A percentile compares a stretch with the other conserved stretches of the same genome.
Conservation (phyloP, 2,113 vertebrate species). For the Hyla sarda region DNA sequence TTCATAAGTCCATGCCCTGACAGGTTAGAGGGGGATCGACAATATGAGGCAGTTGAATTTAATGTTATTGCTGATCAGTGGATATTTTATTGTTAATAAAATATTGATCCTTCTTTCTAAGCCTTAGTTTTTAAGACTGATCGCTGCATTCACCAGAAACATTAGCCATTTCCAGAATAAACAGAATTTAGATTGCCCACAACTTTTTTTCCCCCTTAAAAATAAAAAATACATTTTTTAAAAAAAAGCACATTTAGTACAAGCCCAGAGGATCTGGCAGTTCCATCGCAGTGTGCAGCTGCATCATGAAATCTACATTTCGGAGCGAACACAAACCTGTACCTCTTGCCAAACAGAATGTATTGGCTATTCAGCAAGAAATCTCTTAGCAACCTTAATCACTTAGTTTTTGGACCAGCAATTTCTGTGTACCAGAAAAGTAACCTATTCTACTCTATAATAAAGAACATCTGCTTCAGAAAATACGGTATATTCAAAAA, state of each 20-base stretch:
- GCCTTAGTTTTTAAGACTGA: background rate
- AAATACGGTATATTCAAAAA: no score
- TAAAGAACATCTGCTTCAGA: constrained; percentile 18
- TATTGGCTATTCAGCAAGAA: background rate
- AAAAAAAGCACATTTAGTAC: background rate
- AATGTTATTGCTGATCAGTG: no score
- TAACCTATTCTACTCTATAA: background rate
- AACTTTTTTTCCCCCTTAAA: no score
- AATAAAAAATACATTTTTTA: no score
- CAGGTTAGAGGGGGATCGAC: no score
- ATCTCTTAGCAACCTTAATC: background rate
- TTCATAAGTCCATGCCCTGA: no score
- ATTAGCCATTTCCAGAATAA: background rate
- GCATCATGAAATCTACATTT: background rate
- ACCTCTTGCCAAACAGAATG: background rate
- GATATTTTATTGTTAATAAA: no score
- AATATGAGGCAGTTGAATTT: no score
- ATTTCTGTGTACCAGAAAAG: background rate
- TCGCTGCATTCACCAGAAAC: constrained; percentile 25
- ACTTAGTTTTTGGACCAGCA: background rate
- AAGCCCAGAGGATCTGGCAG: no score
- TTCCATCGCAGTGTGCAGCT: background rate
- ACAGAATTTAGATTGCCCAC: background rate
- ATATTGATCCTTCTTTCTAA: no score
- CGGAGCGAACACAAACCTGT: background rate